These are phyloP conservation scores for Colossoma macropomum DNA, from an alignment of 2,113 vertebrate species.

Conservation along the genomic window DNA sequence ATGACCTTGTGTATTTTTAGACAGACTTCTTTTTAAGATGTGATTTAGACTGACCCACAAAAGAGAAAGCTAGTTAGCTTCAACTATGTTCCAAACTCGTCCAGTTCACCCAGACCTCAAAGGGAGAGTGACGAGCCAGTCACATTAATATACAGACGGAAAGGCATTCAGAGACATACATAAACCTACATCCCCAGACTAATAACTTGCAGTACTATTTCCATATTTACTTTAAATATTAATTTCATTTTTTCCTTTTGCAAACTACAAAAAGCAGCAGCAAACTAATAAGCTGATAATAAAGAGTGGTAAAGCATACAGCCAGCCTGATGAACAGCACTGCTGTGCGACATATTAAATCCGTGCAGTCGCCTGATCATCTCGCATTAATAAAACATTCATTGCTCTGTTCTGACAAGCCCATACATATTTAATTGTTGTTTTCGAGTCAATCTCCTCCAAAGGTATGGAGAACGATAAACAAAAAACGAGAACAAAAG, in stretches of 20 bases:
- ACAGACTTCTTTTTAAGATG: no score
- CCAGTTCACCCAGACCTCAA: no score
- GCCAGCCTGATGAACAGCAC: constrained; percentile 21
- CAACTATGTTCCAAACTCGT: no score
- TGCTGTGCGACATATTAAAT: constrained; percentile 47
- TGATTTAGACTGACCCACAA: no score
- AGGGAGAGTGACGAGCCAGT: no score
- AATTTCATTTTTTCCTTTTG: neutral
- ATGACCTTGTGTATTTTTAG: no score
- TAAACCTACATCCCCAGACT: neutral
- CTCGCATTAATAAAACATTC: constrained; percentile 67
- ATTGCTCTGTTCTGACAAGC: constrained; percentile 57
- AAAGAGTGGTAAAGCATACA: neutral
- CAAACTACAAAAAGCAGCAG: neutral
- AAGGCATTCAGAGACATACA: neutral
- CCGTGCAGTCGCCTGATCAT: constrained; percentile 27
- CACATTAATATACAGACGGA: neutral
- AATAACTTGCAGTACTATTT: no score
- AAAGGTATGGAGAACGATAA: constrained; percentile 59
- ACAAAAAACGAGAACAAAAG: constrained; percentile 63
- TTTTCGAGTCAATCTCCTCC: constrained; percentile 67
- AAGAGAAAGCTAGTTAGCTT: no score
- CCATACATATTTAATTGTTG: constrained; percentile 70
- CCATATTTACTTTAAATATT: no score
- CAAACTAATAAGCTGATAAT: neutral